These are phyloP conservation scores for Pseudococcus jackbeardsleyi DNA, from an alignment of 2,888 invertebrate genomes.

Conservation along the genomic window DNA sequence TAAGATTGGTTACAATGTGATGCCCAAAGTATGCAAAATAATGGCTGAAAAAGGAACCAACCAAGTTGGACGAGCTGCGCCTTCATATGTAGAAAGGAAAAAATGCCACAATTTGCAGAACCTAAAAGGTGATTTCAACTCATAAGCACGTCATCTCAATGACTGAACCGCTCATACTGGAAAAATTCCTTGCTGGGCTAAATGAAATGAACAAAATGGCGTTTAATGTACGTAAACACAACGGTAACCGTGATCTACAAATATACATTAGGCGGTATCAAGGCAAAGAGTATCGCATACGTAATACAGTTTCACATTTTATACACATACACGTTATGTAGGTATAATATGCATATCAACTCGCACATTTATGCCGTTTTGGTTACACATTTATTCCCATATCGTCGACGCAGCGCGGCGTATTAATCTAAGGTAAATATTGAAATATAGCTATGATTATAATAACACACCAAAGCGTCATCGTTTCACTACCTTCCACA, in stretches of 20 bases:
- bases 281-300: neutral
- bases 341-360: constrained; percentile 56
- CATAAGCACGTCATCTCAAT: neutral
- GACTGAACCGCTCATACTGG: neutral
- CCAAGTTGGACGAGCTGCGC: too few species aligned
- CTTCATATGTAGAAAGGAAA: too few species aligned
- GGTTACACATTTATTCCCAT: constrained; percentile 64
- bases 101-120: too few species aligned
- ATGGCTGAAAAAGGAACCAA: too few species aligned
- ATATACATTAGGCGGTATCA: constrained; percentile 58
- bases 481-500: neutral
- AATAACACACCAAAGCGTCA: constrained; percentile 5
- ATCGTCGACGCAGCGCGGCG: constrained; percentile 5
- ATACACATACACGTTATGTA: neutral
- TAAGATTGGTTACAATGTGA: too few species aligned
- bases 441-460: constrained; percentile 55
- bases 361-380: constrained; percentile 58
- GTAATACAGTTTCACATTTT: neutral
- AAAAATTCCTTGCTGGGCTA: neutral
- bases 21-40: too few species aligned
- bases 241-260: constrained; percentile 18
- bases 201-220: constrained; percentile 58
- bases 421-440: constrained; percentile 62
- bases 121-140: too few species aligned
- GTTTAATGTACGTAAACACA: constrained; percentile 37